These are phyloP conservation scores for Myathropa florea DNA, from an alignment of 2,888 invertebrate genomes.

Conservation along the genomic window DNA sequence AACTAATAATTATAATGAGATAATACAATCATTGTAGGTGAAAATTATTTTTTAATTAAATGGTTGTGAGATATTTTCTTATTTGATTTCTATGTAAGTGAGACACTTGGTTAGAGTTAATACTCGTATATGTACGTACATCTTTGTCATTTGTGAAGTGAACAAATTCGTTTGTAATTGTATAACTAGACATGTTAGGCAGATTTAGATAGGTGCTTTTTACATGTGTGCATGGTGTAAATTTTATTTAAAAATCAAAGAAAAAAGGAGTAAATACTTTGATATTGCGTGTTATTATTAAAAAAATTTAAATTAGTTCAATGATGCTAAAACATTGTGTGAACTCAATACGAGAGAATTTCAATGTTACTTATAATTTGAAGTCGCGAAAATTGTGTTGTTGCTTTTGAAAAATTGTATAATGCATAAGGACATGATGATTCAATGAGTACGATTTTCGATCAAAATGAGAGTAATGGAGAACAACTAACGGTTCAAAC, in stretches of 20 bases:
- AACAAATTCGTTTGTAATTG: not conserved
- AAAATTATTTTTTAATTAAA: slow-evolving; percentile 66
- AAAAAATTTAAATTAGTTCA: not conserved
- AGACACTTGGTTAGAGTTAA: slow-evolving; percentile 41
- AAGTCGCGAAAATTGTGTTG: too few species aligned
- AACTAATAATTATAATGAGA: slow-evolving; percentile 5
- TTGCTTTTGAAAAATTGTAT: too few species aligned
- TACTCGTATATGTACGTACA: slow-evolving; percentile 1
- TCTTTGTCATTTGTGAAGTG: slow-evolving; percentile 38
- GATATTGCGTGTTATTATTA: not conserved
- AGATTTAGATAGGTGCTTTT: slow-evolving; percentile 52
- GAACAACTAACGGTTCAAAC: too few species aligned
- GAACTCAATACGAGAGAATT: not conserved
- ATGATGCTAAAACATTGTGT: not conserved
- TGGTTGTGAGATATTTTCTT: slow-evolving; percentile 68
- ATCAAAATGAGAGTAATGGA: too few species aligned
- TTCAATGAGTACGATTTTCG: too few species aligned
- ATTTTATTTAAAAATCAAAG: not conserved
- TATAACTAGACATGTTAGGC: slow-evolving; percentile 30
- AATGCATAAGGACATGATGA: too few species aligned
- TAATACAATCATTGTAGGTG: slow-evolving; percentile 67
- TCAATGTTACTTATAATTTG: too few species aligned
- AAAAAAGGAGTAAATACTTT: not conserved
- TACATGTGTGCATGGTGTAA: slow-evolving; percentile 31
- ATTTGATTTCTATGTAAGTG: slow-evolving; percentile 55